Conservation (phyloP, 2,888 invertebrate species). For the Cantharis rufa region DNA sequence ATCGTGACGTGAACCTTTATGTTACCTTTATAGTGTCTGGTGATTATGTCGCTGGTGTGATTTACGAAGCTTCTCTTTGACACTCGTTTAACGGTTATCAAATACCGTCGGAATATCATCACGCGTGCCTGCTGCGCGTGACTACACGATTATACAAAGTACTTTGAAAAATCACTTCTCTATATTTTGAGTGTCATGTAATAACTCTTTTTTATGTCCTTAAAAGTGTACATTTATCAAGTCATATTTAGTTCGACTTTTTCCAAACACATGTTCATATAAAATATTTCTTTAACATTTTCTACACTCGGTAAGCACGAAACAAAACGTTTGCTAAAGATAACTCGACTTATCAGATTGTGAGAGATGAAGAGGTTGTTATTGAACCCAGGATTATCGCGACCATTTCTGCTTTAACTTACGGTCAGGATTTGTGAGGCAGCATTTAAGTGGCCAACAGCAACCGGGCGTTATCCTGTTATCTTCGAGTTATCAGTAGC, state of each 20-base stretch:
- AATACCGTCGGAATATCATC: conserved; percentile 35
- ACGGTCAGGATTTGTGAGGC: conserved; percentile 46
- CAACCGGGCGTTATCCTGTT: conserved; percentile 46
- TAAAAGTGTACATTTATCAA: conserved; percentile 30
- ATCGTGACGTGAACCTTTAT: conserved; percentile 38
- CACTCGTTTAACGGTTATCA: conserved; percentile 41
- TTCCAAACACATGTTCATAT: conserved; percentile 20
- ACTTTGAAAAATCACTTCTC: conserved; percentile 35
- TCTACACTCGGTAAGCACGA: neutral
- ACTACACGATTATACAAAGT: conserved; percentile 35
- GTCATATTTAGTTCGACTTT: conserved; percentile 12
- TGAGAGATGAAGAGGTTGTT: conserved; percentile 50
- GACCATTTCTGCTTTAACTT: conserved; percentile 43
- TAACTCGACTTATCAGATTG: conserved; percentile 48
- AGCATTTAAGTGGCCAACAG: conserved; percentile 44
- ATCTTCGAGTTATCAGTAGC: conserved; percentile 44
- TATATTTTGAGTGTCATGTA: conserved; percentile 34
- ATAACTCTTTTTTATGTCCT: conserved; percentile 33
- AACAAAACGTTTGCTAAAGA: conserved; percentile 7
- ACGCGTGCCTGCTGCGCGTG: conserved; percentile 40
- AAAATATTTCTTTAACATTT: conserved; percentile 13
- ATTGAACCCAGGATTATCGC: conserved; percentile 51
- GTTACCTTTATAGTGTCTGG: conserved; percentile 35
- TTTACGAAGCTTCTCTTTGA: conserved; percentile 37
- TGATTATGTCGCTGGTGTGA: conserved; percentile 36